These are phyloP conservation scores for Drosophila aldrichi DNA, from an alignment of 2,888 invertebrate genomes.

Conservation along the genomic window DNA sequence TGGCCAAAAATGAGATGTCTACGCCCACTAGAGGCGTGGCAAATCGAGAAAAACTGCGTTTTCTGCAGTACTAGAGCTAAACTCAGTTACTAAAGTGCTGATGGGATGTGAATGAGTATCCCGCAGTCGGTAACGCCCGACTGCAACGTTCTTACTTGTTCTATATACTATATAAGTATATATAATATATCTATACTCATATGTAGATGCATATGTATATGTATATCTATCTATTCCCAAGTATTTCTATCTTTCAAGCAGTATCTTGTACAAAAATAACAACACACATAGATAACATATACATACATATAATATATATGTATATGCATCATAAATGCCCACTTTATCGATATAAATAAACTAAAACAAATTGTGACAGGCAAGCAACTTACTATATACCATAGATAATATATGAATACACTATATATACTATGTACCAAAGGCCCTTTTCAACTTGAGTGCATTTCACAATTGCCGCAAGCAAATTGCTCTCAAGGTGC, in stretches of 20 bases:
- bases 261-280: slow-evolving; percentile 35
- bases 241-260: slow-evolving; percentile 15
- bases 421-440: not conserved
- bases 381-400: not conserved
- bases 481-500: slow-evolving; percentile 1
- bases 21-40: too few relatives aligned
- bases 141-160: too few relatives aligned
- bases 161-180: not conserved
- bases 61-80: too few relatives aligned
- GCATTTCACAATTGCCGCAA: slow-evolving; percentile 2
- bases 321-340: slow-evolving; percentile 4
- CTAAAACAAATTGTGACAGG: slow-evolving; percentile 28
- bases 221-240: not conserved
- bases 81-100: too few relatives aligned
- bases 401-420: not conserved
- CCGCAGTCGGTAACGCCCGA: too few relatives aligned
- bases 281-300: not conserved
- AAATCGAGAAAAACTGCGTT: too few relatives aligned
- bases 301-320: not conserved
- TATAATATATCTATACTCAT: not conserved
- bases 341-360: slow-evolving; percentile 26
- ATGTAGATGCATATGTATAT: not conserved
- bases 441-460: slow-evolving; percentile 10
- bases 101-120: too few relatives aligned
- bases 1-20: too few relatives aligned